These are phyloP conservation scores for Antheraea pernyi DNA, from an alignment of 1,140 invertebrate genomes.

Conservation along the genomic window DNA sequence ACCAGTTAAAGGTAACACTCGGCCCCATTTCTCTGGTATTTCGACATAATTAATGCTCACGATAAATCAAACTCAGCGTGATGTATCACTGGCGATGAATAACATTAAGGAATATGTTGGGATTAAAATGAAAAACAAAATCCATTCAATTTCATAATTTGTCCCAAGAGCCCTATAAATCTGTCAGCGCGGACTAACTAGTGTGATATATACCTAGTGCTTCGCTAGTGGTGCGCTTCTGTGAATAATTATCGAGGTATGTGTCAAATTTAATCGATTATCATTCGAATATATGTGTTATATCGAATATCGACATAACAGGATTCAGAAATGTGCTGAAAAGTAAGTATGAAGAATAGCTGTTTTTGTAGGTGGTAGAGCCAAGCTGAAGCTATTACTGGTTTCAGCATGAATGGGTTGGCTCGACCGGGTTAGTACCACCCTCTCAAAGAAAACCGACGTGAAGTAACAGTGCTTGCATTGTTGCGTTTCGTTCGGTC, in stretches of 20 bases:
- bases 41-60: background rate
- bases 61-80: background rate
- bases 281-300: no score
- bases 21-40: background rate
- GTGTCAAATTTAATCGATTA: background rate
- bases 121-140: constrained; percentile 18
- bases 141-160: constrained; percentile 15
- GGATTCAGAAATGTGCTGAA: no score
- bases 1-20: background rate
- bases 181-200: constrained; percentile 17
- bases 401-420: no score
- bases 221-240: background rate
- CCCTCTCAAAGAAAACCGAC: no score
- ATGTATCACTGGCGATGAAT: background rate
- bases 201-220: constrained; percentile 5
- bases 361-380: no score
- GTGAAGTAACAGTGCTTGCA: no score
- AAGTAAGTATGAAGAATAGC: no score
- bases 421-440: no score
- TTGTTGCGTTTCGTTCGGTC: no score
- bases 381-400: no score
- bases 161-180: constrained; percentile 14
- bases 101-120: constrained; percentile 4
- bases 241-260: background rate
- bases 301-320: no score